Percentiles rank a stretch among this genome's conserved stretches.
Conservation (phyloP, 2,888 invertebrate genomes). For the Byasa hedistus region DNA sequence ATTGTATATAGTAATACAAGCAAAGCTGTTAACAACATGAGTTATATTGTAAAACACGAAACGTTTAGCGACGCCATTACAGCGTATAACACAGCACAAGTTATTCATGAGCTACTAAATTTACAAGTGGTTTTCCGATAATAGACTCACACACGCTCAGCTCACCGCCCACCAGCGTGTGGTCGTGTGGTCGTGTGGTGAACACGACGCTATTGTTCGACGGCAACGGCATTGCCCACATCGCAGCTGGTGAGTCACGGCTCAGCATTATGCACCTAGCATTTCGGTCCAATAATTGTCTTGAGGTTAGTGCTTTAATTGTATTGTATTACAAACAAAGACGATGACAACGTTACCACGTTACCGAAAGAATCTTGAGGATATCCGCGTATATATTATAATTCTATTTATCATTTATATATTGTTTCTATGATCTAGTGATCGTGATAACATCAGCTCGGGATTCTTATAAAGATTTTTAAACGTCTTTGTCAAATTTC, state of each 20-base stretch:
- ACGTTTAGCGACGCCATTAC: no score
- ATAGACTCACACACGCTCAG: slow-evolving; percentile 5
- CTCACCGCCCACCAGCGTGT: not conserved
- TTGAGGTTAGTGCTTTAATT: slow-evolving; percentile 27
- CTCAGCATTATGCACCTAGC: slow-evolving; percentile 24
- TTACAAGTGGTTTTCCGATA: slow-evolving; percentile 9
- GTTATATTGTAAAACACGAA: no score
- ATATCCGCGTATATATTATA: no score
- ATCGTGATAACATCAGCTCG: no score
- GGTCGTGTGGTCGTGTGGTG: slow-evolving; percentile 2
- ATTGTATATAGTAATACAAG: no score
- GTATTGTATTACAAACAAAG: slow-evolving; percentile 26
- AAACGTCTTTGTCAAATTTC: no score
- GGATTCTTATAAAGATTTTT: no score
- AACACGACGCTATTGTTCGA: slow-evolving; percentile 24
- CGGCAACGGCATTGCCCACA: slow-evolving; percentile 16
- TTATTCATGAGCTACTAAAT: slow-evolving; percentile 1
- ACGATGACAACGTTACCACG: not conserved
- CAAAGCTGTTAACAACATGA: no score
- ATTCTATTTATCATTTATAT: no score
- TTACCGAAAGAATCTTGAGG: no score
- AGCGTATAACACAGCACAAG: not conserved
- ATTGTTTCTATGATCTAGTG: no score
- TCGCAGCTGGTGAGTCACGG: slow-evolving; percentile 25
- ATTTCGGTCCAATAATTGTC: slow-evolving; percentile 29